These are phyloP conservation scores for Colletes collaris DNA, from an alignment of 2,888 invertebrate genomes.

Conservation along the genomic window DNA sequence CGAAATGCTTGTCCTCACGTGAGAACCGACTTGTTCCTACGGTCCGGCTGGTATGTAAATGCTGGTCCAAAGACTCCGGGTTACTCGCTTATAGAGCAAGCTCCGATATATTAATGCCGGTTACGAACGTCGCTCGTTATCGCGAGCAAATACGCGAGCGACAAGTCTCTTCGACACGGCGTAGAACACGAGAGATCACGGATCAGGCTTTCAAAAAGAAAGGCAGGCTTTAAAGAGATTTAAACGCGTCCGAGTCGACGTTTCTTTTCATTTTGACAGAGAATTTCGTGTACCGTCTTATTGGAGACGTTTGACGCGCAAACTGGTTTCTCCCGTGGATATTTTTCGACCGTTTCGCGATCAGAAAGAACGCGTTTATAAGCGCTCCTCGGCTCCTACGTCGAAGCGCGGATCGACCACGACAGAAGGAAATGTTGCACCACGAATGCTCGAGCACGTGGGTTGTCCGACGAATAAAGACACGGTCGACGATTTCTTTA, in stretches of 20 bases:
- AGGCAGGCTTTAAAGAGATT: background rate
- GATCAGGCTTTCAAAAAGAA: background rate
- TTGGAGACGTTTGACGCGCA: conserved; percentile 26
- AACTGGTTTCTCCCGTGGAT: conserved; percentile 32
- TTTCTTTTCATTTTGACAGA: conserved; percentile 29
- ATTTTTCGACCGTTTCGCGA: background rate
- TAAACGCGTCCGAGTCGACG: conserved; percentile 18
- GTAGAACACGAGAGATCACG: conserved; percentile 10
- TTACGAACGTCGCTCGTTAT: conserved; percentile 31
- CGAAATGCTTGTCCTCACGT: conserved; percentile 72
- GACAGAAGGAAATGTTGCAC: background rate
- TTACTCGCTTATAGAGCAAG: conserved; percentile 11
- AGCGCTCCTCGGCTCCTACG: conserved; percentile 5
- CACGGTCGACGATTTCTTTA: too few relatives aligned
- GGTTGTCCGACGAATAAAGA: background rate
- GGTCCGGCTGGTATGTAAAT: conserved; percentile 60
- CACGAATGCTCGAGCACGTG: background rate
- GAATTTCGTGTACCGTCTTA: conserved; percentile 30
- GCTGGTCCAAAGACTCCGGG: conserved; percentile 17
- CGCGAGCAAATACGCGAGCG: conserved; percentile 20
- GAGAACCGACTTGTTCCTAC: conserved; percentile 74
- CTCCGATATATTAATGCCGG: conserved; percentile 49
- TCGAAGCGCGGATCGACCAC: background rate
- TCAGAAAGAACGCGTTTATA: background rate
- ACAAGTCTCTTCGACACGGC: background rate